A percentile compares a stretch with the other conserved stretches of the same genome.
Conservation (phyloP, 1,140 invertebrate genomes). For the Euschistus heros region DNA sequence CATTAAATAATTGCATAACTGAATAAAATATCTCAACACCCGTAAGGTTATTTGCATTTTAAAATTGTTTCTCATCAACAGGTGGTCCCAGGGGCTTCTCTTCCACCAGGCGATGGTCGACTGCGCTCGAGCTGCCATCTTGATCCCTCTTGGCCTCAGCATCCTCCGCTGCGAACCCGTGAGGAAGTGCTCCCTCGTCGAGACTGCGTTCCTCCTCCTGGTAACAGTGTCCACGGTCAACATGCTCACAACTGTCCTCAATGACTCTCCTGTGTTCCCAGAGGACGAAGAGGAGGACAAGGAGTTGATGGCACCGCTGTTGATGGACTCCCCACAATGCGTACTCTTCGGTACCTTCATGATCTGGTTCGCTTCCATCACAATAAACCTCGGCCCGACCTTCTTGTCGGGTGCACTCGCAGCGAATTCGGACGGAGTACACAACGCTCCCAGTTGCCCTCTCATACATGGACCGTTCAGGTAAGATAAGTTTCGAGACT, state of each 20-base stretch:
- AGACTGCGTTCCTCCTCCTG: constrained; percentile 77
- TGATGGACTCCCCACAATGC: constrained; percentile 75
- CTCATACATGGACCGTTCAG: constrained; percentile 55
- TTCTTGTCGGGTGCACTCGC: constrained; percentile 76
- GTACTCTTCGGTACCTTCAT: constrained; percentile 84
- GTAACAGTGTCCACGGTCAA: constrained; percentile 84
- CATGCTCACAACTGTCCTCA: constrained; percentile 79
- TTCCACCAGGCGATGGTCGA: constrained; percentile 81
- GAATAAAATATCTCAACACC: too few species aligned
- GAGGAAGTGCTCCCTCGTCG: constrained; percentile 44
- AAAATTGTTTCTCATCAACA: constrained; percentile 33
- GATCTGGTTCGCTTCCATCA: constrained; percentile 85
- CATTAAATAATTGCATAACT: too few species aligned
- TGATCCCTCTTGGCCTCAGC: constrained; percentile 68
- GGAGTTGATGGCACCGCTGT: constrained; percentile 51
- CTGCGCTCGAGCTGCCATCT: constrained; percentile 65
- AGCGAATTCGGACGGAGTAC: constrained; percentile 65
- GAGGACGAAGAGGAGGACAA: constrained; percentile 46
- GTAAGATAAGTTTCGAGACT: too few species aligned
- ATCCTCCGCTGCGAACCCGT: constrained; percentile 73
- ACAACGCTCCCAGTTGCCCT: constrained; percentile 68
- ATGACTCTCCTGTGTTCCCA: constrained; percentile 78
- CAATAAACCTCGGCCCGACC: constrained; percentile 82
- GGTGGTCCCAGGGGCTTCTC: constrained; percentile 77
- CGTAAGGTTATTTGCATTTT: too few species aligned